Percentiles rank a stretch among this genome's conserved stretches.
phyloP scores from a whole-genome alignment of 2,113 vertebrate genomes.

The Echinops telfairi region DNA sequence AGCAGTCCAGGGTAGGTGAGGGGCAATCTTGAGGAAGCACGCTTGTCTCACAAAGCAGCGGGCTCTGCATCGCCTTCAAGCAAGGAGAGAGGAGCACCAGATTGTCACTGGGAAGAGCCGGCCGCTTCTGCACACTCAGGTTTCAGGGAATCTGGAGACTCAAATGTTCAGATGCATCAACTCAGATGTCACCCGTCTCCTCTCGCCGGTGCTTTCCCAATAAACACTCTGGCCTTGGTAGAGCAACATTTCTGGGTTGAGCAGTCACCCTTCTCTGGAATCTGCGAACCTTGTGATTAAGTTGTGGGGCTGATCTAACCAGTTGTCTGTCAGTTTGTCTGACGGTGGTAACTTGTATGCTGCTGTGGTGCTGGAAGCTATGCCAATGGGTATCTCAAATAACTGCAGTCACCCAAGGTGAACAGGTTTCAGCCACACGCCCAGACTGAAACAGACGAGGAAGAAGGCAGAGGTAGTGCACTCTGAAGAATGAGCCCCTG shows the following conservation, averaged over 20 bases:
- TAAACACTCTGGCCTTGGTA: not conserved
- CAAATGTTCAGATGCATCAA: not conserved
- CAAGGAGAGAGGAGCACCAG: not conserved
- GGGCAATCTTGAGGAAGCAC: not conserved
- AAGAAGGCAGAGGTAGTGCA: too few species aligned
- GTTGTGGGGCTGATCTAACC: not conserved
- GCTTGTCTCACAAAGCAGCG: conserved; percentile 8
- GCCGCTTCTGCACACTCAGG: not conserved
- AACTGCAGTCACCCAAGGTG: too few species aligned
- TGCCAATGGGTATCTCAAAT: too few species aligned
- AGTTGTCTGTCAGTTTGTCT: too few species aligned
- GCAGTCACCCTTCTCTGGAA: not conserved
- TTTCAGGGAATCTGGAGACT: conserved; percentile 1
- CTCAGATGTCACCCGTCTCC: not conserved
- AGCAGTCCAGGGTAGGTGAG: not conserved
- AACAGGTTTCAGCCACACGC: too few species aligned
- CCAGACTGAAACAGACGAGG: too few species aligned
- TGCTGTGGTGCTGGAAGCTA: too few species aligned
- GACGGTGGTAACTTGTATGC: too few species aligned
- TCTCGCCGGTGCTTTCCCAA: not conserved
- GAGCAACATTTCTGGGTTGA: not conserved
- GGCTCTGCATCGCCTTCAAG: not conserved
- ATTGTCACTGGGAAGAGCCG: not conserved
- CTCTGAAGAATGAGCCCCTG: too few species aligned
- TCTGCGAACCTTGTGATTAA: not conserved